Base-by-base conservation (phyloP, 2,113 vertebrate genomes). In the Pseudorhombus dupliciocellatus region DNA sequence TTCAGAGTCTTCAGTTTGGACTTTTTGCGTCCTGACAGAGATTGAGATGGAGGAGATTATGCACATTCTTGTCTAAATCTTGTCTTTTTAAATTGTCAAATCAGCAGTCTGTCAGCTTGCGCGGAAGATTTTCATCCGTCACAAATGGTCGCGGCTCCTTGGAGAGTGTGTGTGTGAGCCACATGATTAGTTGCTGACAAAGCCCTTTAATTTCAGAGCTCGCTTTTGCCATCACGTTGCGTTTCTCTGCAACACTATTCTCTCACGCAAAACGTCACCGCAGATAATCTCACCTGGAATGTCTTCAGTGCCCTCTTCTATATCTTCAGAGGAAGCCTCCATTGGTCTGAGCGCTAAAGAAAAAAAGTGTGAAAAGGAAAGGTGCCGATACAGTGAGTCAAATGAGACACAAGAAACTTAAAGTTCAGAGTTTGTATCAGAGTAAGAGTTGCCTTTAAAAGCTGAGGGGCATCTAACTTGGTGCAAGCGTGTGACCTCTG, bases 1-100 rank as follows among this genome's bases (percentile, higher is more conserved):
- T 94, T 98, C 64, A 97, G 90, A 15, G 92, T 92, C 83, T 94
- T 97, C 62, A 96, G 92, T 81, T 94, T 96, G 0, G 94, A 96
- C 71, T 94, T 96, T 86, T 95, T 97, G 91, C 92, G 94, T 86
- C 94, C 95, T 98, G 74, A 42, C 12, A 75, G 56, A 70, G 21
- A 70, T 53, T 4, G 75, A 69, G 34, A 86, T 16, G 26, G 11
- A 83, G 42, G 83, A 31, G 40, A 75, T 69, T 3, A 7, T 18
- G 6, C 40, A 44, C 2, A 44, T 3, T 44, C 15, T 44, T 44
- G 4, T 44, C 40, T 44, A 15, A 44, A 44, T 44, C 14, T n/a
- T n/a, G 18, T 44, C 40, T 44, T 44, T 44, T 18, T 5, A 16
- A 44, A 42, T 18, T 44, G 40, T 44, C 16, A 44, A 14, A 37